These are phyloP conservation scores for Ochotona princeps DNA, from an alignment of 2,113 vertebrate species.

Conservation along the genomic window DNA sequence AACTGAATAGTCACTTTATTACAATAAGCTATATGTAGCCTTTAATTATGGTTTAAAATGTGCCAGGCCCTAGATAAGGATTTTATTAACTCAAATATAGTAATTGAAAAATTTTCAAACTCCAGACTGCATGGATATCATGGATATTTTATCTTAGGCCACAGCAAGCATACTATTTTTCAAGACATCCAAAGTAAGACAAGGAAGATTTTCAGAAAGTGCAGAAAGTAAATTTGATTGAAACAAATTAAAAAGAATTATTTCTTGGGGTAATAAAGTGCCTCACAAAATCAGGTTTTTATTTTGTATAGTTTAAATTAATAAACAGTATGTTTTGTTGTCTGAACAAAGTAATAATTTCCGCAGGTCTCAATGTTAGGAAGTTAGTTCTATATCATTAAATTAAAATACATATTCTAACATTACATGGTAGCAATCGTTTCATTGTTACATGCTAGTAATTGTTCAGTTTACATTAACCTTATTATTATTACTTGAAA, in stretches of 20 bases:
- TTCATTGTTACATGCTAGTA: not conserved
- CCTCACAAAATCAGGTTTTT: not conserved
- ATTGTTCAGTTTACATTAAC: not conserved
- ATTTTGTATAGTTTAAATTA: not conserved
- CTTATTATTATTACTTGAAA: constrained; percentile 41
- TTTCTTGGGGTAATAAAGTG: not conserved
- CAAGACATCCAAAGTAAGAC: not conserved
- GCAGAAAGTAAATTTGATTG: not conserved
- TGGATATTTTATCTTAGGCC: not conserved
- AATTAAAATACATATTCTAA: not conserved
- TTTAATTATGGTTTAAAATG: not conserved
- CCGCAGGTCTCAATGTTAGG: not conserved
- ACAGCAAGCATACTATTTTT: not conserved
- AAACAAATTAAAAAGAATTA: not conserved
- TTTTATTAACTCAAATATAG: no score
- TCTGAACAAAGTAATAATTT: not conserved
- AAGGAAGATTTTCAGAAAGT: not conserved
- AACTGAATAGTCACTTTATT: not conserved
- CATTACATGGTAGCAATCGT: not conserved
- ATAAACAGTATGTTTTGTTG: not conserved
- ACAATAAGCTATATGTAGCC: not conserved
- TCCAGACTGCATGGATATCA: not conserved
- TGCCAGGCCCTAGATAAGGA: no score
- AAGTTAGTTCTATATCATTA: not conserved
- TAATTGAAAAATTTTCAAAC: no score